These are phyloP conservation scores for Calameuta filiformis DNA, from an alignment of 2,888 invertebrate genomes.

Conservation along the genomic window DNA sequence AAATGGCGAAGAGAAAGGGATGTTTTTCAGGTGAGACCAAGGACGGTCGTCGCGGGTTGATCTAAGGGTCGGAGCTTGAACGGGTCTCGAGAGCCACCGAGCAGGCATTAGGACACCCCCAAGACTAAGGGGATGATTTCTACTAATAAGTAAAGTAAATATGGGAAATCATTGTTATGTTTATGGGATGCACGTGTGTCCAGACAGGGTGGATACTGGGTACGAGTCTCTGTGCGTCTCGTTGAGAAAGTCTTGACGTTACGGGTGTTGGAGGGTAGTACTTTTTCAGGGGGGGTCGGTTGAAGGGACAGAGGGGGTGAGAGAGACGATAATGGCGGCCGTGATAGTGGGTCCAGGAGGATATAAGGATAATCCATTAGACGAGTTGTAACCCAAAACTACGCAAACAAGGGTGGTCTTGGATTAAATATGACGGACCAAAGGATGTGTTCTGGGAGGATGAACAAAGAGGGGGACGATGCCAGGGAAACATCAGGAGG, in stretches of 20 bases:
- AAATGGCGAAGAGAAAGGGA: neutral
- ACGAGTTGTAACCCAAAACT: constrained; percentile 62
- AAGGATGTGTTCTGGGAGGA: constrained; percentile 23
- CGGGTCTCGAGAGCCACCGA: neutral
- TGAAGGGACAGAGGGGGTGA: neutral
- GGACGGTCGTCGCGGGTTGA: neutral
- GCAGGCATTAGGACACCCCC: neutral
- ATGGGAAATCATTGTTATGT: constrained; percentile 55
- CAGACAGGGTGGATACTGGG: constrained; percentile 32
- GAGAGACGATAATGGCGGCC: constrained; percentile 23
- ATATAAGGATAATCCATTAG: constrained; percentile 64
- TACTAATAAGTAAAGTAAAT: constrained; percentile 58
- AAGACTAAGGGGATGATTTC: constrained; percentile 17
- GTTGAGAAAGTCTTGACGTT: neutral
- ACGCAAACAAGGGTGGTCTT: constrained; percentile 60
- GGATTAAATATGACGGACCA: constrained; percentile 56
- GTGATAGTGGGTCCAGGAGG: constrained; percentile 1
- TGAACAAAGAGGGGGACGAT: constrained; percentile 20
- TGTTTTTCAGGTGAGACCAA: neutral
- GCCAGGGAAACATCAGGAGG: constrained; percentile 27
- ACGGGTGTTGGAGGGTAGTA: neutral
- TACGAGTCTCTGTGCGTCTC: neutral
- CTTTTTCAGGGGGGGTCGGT: neutral
- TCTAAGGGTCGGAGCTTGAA: neutral
- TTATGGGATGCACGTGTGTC: constrained; percentile 41